A percentile compares a stretch with the other conserved stretches of the same genome.
Evolutionary conservation across 2,113 vertebrate species (phyloP).

Genomic region (Notothenia coriiceps): DNA sequence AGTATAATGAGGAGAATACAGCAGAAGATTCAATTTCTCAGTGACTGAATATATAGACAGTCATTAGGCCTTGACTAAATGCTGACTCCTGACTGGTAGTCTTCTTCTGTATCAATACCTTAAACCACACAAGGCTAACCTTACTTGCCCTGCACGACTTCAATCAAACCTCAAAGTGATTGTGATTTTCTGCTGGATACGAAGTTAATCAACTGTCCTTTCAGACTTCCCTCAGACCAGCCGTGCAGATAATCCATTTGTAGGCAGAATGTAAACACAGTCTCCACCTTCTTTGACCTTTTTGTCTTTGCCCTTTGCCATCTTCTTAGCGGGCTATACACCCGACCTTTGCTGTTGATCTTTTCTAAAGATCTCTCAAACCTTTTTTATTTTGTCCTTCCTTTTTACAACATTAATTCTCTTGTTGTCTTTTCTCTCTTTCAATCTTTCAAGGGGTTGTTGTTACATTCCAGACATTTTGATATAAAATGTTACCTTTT

Average conservation of each 20-base stretch:
- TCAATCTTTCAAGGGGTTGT: too few species aligned
- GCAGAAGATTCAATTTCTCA: constrained; percentile 53
- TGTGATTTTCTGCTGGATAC: constrained; percentile 41
- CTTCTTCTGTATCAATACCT: constrained; percentile 29
- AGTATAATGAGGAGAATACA: constrained; percentile 49
- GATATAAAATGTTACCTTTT: too few species aligned
- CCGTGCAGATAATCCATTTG: constrained; percentile 48
- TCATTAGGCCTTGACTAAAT: constrained; percentile 58
- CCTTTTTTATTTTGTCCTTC: background rate
- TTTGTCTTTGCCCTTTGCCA: constrained; percentile 23
- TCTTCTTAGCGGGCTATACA: background rate
- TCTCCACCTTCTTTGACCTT: constrained; percentile 28
- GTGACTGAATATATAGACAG: constrained; percentile 42
- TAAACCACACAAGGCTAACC: background rate
- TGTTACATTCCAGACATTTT: too few species aligned
- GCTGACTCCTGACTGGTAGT: constrained; percentile 57
- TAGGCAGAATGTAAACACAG: constrained; percentile 24
- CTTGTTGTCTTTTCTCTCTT: background rate
- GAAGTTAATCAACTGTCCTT: constrained; percentile 28
- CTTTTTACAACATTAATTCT: background rate
- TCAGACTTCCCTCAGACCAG: constrained; percentile 17
- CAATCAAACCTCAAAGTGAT: constrained; percentile 49
- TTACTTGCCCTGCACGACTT: constrained; percentile 30
- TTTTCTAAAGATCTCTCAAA: background rate
- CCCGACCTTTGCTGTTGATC: background rate